A percentile compares a stretch with the other conserved stretches of the same genome.
Conservation (phyloP, 1,140 invertebrate genomes). For the Microplitis demolitor region DNA sequence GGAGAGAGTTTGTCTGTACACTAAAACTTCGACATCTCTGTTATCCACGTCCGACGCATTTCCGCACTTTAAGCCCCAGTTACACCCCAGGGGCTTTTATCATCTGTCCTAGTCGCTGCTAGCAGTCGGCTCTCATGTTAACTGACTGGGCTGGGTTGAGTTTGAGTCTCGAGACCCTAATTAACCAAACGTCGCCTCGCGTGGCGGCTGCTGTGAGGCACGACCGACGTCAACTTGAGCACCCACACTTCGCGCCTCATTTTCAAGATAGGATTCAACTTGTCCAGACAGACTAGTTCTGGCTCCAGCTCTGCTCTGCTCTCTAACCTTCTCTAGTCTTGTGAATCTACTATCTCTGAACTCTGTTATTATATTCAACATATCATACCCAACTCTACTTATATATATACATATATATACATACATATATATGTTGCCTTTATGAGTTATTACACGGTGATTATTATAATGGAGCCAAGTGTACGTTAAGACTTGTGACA, state of each 20-base stretch:
- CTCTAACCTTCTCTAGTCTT: neutral
- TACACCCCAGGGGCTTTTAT: slow-evolving; percentile 15
- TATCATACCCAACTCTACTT: no score
- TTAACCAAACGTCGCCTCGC: slow-evolving; percentile 43
- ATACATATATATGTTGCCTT: neutral
- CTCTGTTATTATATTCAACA: no score
- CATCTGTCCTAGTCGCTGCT: neutral
- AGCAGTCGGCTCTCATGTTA: neutral
- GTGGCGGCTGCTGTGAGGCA: slow-evolving; percentile 12
- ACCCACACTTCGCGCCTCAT: neutral
- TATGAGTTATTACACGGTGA: slow-evolving; percentile 6
- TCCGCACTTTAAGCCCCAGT: slow-evolving; percentile 8
- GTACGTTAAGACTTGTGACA: neutral
- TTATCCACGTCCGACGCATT: slow-evolving; percentile 18
- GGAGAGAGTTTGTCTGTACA: neutral
- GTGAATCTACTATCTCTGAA: no score
- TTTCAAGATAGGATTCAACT: slow-evolving; percentile 21
- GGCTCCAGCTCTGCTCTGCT: neutral
- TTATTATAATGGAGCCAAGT: neutral
- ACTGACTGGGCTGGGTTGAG: neutral
- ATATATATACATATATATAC: no score
- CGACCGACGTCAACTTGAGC: slow-evolving; percentile 11
- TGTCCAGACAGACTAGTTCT: slow-evolving; percentile 11
- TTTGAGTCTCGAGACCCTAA: slow-evolving; percentile 35
- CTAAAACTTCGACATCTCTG: slow-evolving; percentile 12